Conservation (phyloP, 2,888 invertebrate species). For the Aleiodes alternator region DNA sequence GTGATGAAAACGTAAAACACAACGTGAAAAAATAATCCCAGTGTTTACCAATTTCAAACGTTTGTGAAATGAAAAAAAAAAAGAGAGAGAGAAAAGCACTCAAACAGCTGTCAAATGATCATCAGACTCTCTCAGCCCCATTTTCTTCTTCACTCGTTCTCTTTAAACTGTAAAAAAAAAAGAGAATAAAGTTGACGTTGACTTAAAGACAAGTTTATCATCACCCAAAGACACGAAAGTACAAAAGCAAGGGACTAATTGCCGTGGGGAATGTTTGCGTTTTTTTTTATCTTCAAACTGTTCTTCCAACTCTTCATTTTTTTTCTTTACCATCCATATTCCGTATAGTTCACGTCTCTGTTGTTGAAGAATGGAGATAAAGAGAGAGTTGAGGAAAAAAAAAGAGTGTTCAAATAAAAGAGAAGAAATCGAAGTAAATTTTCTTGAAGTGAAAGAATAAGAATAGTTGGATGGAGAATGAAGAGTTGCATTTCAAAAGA, state of each 20-base stretch:
- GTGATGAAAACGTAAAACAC: too few species aligned
- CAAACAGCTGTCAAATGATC: slow-evolving; percentile 9
- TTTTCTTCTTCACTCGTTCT: slow-evolving; percentile 5
- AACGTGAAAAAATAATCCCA: too few species aligned
- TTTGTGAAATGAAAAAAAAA: too few species aligned
- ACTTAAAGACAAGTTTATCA: slow-evolving; percentile 2
- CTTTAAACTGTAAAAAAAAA: background rate
- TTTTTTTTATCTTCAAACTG: background rate
- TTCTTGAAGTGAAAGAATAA: background rate
- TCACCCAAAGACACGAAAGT: slow-evolving; percentile 11
- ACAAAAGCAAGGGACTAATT: slow-evolving; percentile 10
- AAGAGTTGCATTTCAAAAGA: slow-evolving; percentile 25
- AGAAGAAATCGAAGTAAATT: slow-evolving; percentile 21
- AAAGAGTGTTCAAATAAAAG: background rate
- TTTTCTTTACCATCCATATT: too few species aligned
- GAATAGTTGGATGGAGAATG: background rate
- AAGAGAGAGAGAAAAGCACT: background rate
- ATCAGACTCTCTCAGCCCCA: background rate
- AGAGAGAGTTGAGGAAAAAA: slow-evolving; percentile 19
- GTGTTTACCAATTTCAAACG: too few species aligned
- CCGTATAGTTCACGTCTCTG: too few species aligned
- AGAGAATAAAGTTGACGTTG: slow-evolving; percentile 4
- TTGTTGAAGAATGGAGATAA: background rate
- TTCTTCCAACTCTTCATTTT: too few species aligned
- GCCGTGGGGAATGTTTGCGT: slow-evolving; percentile 1